phyloP scores from a whole-genome alignment of 2,113 vertebrate species.

The Erinaceus europaeus region DNA sequence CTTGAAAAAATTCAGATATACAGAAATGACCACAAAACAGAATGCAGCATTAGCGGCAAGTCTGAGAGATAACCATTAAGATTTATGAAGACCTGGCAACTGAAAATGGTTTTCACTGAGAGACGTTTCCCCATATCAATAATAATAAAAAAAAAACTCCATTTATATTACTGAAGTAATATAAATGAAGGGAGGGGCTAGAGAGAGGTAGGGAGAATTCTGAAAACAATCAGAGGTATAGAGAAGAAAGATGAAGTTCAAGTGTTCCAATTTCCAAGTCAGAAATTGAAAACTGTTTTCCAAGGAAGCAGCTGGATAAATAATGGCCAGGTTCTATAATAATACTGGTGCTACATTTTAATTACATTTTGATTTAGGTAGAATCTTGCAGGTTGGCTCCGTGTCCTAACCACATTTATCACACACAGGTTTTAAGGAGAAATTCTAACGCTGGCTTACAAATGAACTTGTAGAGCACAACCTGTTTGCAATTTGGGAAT shows the following conservation, averaged over 20 bases:
- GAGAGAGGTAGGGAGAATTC: background rate
- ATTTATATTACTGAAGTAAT: background rate
- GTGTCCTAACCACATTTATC: background rate
- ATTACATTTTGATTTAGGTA: conserved; percentile 60
- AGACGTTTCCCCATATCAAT: background rate
- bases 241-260: conserved; percentile 4
- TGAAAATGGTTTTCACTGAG: background rate
- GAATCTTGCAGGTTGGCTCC: conserved; percentile 3
- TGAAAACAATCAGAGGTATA: background rate
- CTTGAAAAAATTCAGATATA: background rate
- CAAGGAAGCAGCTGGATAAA: conserved; percentile 29
- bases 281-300: conserved; percentile 24
- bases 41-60: background rate
- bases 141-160: background rate
- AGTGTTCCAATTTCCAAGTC: conserved; percentile 16
- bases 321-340: conserved; percentile 9
- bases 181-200: background rate
- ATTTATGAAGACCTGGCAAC: background rate
- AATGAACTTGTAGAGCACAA: background rate
- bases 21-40: background rate
- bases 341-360: conserved; percentile 29
- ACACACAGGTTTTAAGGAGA: background rate
- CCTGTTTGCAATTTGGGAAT: background rate
- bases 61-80: background rate
- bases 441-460: background rate